Base-by-base conservation (phyloP, 2,113 vertebrate species). In the Hemibagrus wyckioides region DNA sequence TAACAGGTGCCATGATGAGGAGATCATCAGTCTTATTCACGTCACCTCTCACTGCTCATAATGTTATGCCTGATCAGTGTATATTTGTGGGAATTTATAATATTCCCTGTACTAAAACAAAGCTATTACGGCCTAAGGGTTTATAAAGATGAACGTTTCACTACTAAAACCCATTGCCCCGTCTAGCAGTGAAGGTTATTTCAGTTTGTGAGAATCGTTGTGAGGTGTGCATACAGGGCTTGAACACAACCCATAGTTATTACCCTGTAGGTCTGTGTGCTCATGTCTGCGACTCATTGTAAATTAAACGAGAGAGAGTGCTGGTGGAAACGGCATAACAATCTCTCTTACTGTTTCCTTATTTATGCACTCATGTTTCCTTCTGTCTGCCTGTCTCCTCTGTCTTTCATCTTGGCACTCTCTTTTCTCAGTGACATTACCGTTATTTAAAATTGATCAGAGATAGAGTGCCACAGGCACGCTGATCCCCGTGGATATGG, bases 201-300 rank as follows among this genome's bases (percentile, higher is more conserved):
- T 79, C 56, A 79, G 56, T 52, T 33, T 63, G 56, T 7, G 73
- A 85, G n/a, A 79, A 85, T 77, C 79, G 84, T 6, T 79, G 56
- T 48, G 71, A 79, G 73, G 44, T 48, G 44, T 4, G 21, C 39
- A 57, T 13, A 50, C 39, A 48, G 71, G 50, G 56, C 79, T 85
- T 85, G 63, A 85, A 59, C 71, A 17, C 25, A 61, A 77, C 71
- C 84, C 21, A 28, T 63, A 79, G 84, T 75, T 56, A 63, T 76
- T 80, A 65, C 85, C 85, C 76, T 67, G 57, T 85, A 41, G 83
- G 83, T 57, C 69, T 75, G 36, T 76, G 54, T 59, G 54, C 54
- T 85, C 54, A 23, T 39, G 69, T 85, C 56, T 85, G 15, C 39
- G 73, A 76, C 73, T 65, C 71, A 39, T 79, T 41, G 75, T 69